Evolutionary conservation across 2,888 invertebrate species (phyloP), one percentile per base, ranked within the genome.

Genomic region (Metacarcinus magister): DNA sequence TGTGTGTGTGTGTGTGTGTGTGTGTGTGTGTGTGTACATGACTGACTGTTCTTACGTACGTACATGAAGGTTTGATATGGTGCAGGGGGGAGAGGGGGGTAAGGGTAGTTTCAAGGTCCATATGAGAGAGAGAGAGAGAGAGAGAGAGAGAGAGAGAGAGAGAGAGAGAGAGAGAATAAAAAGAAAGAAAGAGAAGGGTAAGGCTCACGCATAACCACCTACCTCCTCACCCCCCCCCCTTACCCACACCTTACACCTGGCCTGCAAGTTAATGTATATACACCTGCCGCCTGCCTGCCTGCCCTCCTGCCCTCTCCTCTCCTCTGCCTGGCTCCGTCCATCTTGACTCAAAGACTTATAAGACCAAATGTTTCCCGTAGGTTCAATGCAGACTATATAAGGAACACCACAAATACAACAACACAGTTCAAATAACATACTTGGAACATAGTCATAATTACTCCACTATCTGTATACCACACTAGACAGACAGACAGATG

Each of bases 91-190:
- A 23, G 67, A 60, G 60, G 2, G 19, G 19, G n/a, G 19, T 13
- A n/a, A 3, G 19, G n/a, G 19, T 5, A 67, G 67, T 16, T 54
- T 54, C 54, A 54, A 54, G 54, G 54, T 54, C 19, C 2, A 2
- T 54, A 19, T 19, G 67, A 67, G 67, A 67, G 67, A 67, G 67
- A 67, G 67, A 67, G 67, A 67, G 67, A 75, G 75, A 75, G 75
- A 75, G 75, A 75, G 75, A 75, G 75, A 75, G 75, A 75, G 75
- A 75, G 75, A 75, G 75, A 75, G 75, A 75, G 90, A 44, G 90
- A 44, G 23, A 23, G 43, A 43, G 43, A 90, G 90, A 90, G 90
- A 90, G 43, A 43, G 2, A 43, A 10, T 39, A 23, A 90, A 23
- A 90, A 8, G 23, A 10, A 13, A 16, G 7, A 39, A 75, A 23